phyloP scores from a whole-genome alignment of 2,888 invertebrate genomes.

The Ichneumon xanthorius region DNA sequence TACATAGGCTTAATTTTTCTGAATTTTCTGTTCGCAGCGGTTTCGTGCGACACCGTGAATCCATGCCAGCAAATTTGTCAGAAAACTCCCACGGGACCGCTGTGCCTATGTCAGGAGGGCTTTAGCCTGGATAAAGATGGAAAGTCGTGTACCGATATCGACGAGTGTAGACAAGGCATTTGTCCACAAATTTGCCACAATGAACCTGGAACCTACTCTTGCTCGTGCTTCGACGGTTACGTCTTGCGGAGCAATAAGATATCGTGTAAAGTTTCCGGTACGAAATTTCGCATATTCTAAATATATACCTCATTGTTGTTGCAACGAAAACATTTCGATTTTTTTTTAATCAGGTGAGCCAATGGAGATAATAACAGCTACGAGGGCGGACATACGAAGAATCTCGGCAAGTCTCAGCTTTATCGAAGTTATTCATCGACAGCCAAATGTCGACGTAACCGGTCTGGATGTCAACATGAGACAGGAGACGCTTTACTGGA shows the following conservation, averaged over 20 bases:
- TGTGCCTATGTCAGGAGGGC: slow-evolving; percentile 89
- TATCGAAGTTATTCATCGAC: slow-evolving; percentile 75
- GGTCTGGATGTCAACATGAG: slow-evolving; percentile 86
- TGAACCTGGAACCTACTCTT: slow-evolving; percentile 86
- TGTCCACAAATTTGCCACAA: slow-evolving; percentile 90
- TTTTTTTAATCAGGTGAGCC: slow-evolving; percentile 75
- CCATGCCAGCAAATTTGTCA: slow-evolving; percentile 87
- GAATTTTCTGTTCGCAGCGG: slow-evolving; percentile 76
- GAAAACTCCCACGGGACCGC: slow-evolving; percentile 89
- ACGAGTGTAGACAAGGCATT: slow-evolving; percentile 89
- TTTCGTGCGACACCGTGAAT: slow-evolving; percentile 84
- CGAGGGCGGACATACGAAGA: slow-evolving; percentile 78
- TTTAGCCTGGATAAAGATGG: slow-evolving; percentile 86
- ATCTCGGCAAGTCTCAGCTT: slow-evolving; percentile 73
- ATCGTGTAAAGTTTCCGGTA: slow-evolving; percentile 89
- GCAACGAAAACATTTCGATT: not conserved
- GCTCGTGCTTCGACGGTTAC: slow-evolving; percentile 88
- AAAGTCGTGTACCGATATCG: slow-evolving; percentile 88
- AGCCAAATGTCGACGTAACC: slow-evolving; percentile 81
- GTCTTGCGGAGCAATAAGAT: slow-evolving; percentile 87
- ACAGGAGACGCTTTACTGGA: slow-evolving; percentile 85
- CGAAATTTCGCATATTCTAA: not conserved
- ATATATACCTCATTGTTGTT: no score
- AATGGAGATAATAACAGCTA: slow-evolving; percentile 80
- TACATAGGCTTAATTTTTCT: not conserved